Conservation (phyloP, 2,888 invertebrate species). For the Amphipoea oculea region DNA sequence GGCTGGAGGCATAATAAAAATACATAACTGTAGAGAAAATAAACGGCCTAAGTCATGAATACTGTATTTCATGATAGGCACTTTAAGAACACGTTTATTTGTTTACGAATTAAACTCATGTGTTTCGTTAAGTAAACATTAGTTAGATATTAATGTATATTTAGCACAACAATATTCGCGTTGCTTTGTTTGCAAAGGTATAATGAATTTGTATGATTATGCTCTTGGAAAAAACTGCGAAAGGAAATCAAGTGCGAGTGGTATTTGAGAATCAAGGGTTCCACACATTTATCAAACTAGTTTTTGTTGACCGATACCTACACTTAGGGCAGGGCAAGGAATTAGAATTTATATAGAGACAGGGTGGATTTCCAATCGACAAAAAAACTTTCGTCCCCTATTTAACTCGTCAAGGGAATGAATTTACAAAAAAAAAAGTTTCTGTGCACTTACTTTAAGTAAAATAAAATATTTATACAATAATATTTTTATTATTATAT, state of each 20-base stretch:
- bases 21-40: slow-evolving; percentile 8
- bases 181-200: slow-evolving; percentile 37
- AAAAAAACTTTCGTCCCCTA: too few relatives aligned
- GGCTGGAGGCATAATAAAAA: neutral
- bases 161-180: slow-evolving; percentile 36
- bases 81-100: slow-evolving; percentile 48
- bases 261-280: neutral
- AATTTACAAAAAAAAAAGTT: too few relatives aligned
- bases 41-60: slow-evolving; percentile 29
- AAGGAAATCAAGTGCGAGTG: slow-evolving; percentile 8
- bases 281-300: neutral
- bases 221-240: slow-evolving; percentile 41
- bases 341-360: neutral
- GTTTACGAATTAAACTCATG: slow-evolving; percentile 33
- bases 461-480: too few relatives aligned
- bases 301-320: neutral
- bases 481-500: too few relatives aligned
- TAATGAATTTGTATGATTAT: slow-evolving; percentile 4
- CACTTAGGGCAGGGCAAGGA: neutral
- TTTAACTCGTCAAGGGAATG: too few relatives aligned
- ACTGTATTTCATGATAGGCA: slow-evolving; percentile 48
- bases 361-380: too few relatives aligned
- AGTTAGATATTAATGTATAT: slow-evolving; percentile 39
- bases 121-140: slow-evolving; percentile 41
- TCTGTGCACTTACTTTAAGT: too few relatives aligned